Conservation (phyloP, 2,888 invertebrate species). For the Aspidiotus rigidus region DNA sequence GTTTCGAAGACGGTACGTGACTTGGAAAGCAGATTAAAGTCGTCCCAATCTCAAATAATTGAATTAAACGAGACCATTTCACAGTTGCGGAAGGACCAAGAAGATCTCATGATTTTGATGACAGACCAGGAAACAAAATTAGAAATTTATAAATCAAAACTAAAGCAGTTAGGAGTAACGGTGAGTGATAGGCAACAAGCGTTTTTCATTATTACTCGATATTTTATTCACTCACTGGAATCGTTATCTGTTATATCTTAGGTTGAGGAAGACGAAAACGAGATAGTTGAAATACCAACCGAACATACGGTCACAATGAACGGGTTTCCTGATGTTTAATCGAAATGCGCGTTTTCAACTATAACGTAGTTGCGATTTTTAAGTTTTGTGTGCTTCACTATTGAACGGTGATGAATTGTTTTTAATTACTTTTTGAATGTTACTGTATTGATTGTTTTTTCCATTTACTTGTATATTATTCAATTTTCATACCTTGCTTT, state of each 20-base stretch:
- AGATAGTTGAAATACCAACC: background rate
- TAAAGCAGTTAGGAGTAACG: constrained; percentile 50
- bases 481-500: too few species aligned
- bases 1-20: background rate
- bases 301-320: background rate
- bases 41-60: constrained; percentile 16
- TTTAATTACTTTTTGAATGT: too few species aligned
- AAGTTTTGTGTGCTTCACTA: too few species aligned
- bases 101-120: constrained; percentile 78
- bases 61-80: constrained; percentile 34
- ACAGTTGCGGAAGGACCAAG: constrained; percentile 75
- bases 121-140: constrained; percentile 78
- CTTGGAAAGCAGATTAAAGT: constrained; percentile 15
- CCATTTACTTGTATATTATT: too few species aligned
- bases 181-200: constrained; percentile 39
- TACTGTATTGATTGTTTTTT: too few species aligned
- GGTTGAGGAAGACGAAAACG: background rate
- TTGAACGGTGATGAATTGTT: too few species aligned
- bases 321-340: background rate
- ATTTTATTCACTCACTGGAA: too few species aligned
- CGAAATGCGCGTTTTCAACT: background rate
- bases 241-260: background rate
- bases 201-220: too few species aligned
- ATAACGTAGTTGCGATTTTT: too few species aligned
- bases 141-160: constrained; percentile 53